These are phyloP conservation scores for Lutjanus campechanus DNA, from an alignment of 2,797 vertebrate species.

Conservation along the genomic window DNA sequence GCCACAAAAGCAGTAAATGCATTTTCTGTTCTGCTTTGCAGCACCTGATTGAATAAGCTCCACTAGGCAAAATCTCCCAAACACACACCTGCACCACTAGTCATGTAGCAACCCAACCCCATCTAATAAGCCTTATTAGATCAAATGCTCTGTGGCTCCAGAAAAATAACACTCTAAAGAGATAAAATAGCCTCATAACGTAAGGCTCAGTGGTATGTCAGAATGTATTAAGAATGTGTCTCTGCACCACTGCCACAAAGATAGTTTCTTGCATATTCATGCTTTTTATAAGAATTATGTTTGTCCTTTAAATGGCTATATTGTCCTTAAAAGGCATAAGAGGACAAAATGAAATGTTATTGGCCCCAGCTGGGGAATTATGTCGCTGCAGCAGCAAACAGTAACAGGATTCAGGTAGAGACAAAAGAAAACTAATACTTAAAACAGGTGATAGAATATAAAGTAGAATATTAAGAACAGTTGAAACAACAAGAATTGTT, in stretches of 20 bases:
- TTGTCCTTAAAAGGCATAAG: constrained; percentile 25
- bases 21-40: constrained; percentile 68
- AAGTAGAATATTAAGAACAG: constrained; percentile 6
- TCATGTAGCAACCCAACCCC: constrained; percentile 63
- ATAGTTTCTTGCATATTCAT: constrained; percentile 21
- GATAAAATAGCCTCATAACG: constrained; percentile 44
- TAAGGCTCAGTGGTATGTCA: constrained; percentile 17
- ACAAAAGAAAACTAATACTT: neutral
- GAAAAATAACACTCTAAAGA: constrained; percentile 51
- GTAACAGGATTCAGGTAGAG: neutral
- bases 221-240: constrained; percentile 16
- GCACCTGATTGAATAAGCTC: constrained; percentile 65
- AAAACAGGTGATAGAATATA: constrained; percentile 11
- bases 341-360: constrained; percentile 21
- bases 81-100: constrained; percentile 71
- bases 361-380: constrained; percentile 8
- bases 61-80: constrained; percentile 56
- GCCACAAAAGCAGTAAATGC: constrained; percentile 64
- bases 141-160: constrained; percentile 60
- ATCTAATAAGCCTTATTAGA: constrained; percentile 78
- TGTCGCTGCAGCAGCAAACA: constrained; percentile 4
- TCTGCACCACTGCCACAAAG: constrained; percentile 2
- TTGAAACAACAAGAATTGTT: neutral
- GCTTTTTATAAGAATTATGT: constrained; percentile 25
- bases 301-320: constrained; percentile 20